phyloP scores from a whole-genome alignment of 2,888 invertebrate genomes.

The Erebia epiphron region DNA sequence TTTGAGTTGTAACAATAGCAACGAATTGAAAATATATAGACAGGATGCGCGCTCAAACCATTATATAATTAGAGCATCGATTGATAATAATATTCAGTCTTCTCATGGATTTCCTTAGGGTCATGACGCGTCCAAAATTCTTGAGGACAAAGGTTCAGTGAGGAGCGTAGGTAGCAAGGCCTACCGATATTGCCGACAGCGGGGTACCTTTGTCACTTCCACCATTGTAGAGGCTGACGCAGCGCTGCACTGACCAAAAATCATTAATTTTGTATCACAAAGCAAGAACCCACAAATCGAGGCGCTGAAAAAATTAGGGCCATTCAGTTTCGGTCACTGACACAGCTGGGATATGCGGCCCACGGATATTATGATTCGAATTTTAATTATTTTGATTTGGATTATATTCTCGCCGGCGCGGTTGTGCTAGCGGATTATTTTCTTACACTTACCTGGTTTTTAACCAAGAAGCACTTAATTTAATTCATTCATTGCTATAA shows the following conservation, averaged over 20 bases:
- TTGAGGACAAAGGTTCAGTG: constrained; percentile 66
- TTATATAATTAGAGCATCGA: constrained; percentile 62
- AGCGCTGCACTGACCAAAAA: constrained; percentile 78
- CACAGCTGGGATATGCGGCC: constrained; percentile 59
- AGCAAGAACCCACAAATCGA: constrained; percentile 81
- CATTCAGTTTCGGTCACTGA: constrained; percentile 77
- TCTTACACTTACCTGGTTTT: neutral
- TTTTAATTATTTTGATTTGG: constrained; percentile 68
- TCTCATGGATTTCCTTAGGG: constrained; percentile 67
- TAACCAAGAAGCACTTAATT: neutral
- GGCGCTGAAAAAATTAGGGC: constrained; percentile 71
- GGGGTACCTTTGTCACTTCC: constrained; percentile 78
- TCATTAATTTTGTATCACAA: constrained; percentile 83
- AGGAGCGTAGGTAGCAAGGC: constrained; percentile 73
- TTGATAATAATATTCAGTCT: constrained; percentile 61
- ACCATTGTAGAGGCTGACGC: constrained; percentile 70
- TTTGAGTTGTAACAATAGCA: constrained; percentile 18
- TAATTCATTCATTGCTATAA: neutral
- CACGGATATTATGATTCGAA: constrained; percentile 63
- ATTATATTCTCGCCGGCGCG: constrained; percentile 30
- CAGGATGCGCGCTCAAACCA: constrained; percentile 37
- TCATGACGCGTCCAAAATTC: constrained; percentile 75
- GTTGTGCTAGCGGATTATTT: neutral
- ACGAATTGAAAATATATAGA: constrained; percentile 33
- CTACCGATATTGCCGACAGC: constrained; percentile 79